Conservation (phyloP, 1,140 invertebrate genomes). For the Aradophagus sp. region DNA sequence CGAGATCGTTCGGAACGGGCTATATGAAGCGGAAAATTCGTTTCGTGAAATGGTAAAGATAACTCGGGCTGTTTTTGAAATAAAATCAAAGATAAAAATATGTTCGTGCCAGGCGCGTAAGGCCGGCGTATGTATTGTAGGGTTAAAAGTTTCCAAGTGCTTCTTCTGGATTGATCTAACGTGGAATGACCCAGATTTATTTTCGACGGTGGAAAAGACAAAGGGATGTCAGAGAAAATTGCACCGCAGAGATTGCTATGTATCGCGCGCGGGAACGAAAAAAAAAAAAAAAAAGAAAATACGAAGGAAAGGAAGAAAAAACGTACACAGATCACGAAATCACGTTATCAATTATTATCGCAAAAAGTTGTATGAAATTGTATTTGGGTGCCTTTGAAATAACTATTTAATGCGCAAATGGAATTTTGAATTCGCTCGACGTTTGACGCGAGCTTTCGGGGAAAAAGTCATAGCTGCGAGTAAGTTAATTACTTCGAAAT, state of each 20-base stretch:
- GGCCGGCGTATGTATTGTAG: slow-evolving; percentile 28
- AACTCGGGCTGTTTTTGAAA: slow-evolving; percentile 26
- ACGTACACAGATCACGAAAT: not conserved
- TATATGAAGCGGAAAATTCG: slow-evolving; percentile 9
- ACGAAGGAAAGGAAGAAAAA: too few species aligned
- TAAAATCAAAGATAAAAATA: slow-evolving; percentile 42
- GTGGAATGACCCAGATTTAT: slow-evolving; percentile 56
- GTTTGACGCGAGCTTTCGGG: too few species aligned
- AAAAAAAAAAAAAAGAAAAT: not conserved
- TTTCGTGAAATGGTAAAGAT: slow-evolving; percentile 19
- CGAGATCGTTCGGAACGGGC: slow-evolving; percentile 7
- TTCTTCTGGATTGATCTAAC: slow-evolving; percentile 53
- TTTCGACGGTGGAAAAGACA: slow-evolving; percentile 53
- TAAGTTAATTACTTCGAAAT: too few species aligned
- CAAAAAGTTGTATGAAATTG: too few species aligned
- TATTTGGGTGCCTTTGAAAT: too few species aligned
- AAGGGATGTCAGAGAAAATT: slow-evolving; percentile 48
- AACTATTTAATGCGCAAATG: too few species aligned
- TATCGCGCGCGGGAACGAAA: slow-evolving; percentile 4
- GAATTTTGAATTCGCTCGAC: too few species aligned
- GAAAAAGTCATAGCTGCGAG: too few species aligned
- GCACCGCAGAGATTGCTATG: slow-evolving; percentile 44
- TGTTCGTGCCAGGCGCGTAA: slow-evolving; percentile 25
- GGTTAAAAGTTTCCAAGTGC: slow-evolving; percentile 51
- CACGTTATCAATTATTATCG: too few species aligned